Conservation (phyloP, 2,113 vertebrate genomes). For the Halcyon malimbica region DNA sequence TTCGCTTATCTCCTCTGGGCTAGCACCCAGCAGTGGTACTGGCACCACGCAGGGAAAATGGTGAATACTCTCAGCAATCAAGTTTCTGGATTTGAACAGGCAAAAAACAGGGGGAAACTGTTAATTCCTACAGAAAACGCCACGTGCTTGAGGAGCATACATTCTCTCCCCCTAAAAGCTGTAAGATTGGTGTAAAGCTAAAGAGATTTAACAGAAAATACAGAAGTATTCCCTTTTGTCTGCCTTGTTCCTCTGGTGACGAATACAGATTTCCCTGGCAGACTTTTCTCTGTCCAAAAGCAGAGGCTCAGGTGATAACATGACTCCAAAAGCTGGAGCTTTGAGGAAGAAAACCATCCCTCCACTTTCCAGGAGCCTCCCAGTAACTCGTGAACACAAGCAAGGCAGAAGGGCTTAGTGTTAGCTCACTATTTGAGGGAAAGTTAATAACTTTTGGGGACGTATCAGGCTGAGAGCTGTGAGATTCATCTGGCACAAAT, state of each 20-base stretch:
- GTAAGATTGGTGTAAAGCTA: not conserved
- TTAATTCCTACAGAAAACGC: not conserved
- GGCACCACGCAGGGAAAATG: not conserved
- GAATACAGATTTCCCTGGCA: not conserved
- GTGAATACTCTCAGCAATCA: not conserved
- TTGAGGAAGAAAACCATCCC: not conserved
- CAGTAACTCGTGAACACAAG: not conserved
- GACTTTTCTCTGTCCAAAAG: not conserved
- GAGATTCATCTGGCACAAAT: not conserved
- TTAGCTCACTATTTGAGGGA: rapidly evolving
- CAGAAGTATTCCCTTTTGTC: not conserved
- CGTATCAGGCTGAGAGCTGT: not conserved
- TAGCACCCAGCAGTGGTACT: not conserved
- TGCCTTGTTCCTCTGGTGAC: not conserved
- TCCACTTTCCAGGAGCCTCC: not conserved
- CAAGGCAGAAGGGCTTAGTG: not conserved
- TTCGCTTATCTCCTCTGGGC: not conserved
- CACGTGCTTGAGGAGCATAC: rapidly evolving
- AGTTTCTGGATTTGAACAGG: not conserved
- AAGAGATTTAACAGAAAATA: not conserved
- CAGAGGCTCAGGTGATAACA: not conserved
- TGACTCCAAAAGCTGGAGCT: not conserved
- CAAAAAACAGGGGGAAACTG: not conserved
- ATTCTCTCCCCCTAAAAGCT: not conserved
- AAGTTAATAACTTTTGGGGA: not conserved